Percentiles rank a stretch among this genome's conserved stretches.
Evolutionary conservation across 2,113 vertebrate species (phyloP).

Genomic region (Dolichotis patagonum): DNA sequence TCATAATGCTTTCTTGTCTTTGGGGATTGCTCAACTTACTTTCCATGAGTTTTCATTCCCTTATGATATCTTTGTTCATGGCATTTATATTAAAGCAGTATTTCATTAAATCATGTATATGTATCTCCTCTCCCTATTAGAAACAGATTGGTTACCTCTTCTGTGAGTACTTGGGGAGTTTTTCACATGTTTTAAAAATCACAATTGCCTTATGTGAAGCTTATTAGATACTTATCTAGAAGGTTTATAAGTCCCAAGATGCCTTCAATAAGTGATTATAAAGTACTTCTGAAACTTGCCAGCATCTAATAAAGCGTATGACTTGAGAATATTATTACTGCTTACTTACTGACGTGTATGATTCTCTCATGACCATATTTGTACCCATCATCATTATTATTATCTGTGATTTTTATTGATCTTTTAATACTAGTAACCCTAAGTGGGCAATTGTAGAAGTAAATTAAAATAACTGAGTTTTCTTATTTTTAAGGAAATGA

Average conservation of each 20-base stretch:
- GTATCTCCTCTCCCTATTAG: background rate
- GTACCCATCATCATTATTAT: background rate
- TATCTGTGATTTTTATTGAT: background rate
- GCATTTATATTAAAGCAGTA: background rate
- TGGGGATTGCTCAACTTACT: background rate
- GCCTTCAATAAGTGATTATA: constrained; percentile 46
- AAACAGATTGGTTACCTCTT: constrained; percentile 3
- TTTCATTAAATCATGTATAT: constrained; percentile 11
- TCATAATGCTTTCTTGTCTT: constrained; percentile 33
- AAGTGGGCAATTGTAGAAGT: constrained; percentile 9
- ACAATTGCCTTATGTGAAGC: constrained; percentile 27
- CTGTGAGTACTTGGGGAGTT: background rate
- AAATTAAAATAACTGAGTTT: constrained; percentile 48
- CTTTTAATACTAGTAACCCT: constrained; percentile 40
- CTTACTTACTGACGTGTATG: constrained; percentile 19
- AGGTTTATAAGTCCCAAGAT: constrained; percentile 52
- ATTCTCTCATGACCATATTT: constrained; percentile 50
- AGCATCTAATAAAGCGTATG: constrained; percentile 36
- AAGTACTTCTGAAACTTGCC: constrained; percentile 42
- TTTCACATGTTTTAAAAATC: constrained; percentile 64
- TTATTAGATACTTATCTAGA: constrained; percentile 44
- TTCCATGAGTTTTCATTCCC: constrained; percentile 4
- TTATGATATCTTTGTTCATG: constrained; percentile 17
- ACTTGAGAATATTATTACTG: constrained; percentile 34
- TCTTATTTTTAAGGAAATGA: constrained; percentile 32